These are phyloP conservation scores for Gulo gulo DNA, from an alignment of 2,113 vertebrate genomes.

Conservation along the genomic window DNA sequence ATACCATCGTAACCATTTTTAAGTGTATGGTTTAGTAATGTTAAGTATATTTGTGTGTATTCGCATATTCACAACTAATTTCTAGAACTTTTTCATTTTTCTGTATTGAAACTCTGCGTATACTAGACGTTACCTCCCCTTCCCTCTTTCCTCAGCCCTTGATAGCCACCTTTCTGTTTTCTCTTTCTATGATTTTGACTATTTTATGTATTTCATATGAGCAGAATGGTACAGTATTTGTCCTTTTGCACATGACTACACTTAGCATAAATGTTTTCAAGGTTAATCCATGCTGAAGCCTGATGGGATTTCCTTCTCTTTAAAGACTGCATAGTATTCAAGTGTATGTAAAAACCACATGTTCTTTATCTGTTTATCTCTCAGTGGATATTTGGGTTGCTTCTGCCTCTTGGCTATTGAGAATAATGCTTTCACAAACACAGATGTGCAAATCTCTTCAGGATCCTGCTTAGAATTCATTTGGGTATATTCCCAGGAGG, in stretches of 20 bases:
- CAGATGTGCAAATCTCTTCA: neutral
- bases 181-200: neutral
- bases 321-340: neutral
- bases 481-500: neutral
- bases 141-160: neutral
- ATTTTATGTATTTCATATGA: neutral
- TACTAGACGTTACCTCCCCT: neutral
- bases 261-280: neutral
- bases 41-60: neutral
- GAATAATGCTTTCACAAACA: neutral
- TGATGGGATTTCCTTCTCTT: neutral
- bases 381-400: neutral
- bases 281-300: neutral
- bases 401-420: neutral
- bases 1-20: neutral
- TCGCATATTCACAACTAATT: neutral
- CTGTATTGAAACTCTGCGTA: neutral
- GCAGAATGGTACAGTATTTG: neutral
- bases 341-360: neutral
- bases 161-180: neutral
- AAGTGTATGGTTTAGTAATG: neutral
- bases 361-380: neutral
- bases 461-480: neutral
- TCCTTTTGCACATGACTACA: neutral
- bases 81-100: neutral